Conservation (phyloP, 2,113 vertebrate genomes). For the Chaenogobius annularis region DNA sequence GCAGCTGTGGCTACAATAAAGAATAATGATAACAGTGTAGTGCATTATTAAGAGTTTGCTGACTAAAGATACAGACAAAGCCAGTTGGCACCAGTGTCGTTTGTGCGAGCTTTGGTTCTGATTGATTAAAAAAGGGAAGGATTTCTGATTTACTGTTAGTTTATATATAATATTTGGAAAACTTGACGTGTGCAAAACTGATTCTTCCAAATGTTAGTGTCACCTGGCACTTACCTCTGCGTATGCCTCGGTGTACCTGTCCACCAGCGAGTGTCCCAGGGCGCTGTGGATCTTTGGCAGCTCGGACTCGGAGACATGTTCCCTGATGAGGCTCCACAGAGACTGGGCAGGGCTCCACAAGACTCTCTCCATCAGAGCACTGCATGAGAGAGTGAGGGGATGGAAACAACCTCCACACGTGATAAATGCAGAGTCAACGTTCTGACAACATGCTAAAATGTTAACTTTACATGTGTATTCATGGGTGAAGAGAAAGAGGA, state of each 20-base stretch:
- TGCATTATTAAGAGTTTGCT: no score
- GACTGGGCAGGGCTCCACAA: constrained; percentile 55
- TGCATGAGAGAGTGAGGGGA: constrained; percentile 31
- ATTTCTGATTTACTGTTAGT: no score
- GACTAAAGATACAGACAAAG: no score
- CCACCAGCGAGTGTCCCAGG: constrained; percentile 77
- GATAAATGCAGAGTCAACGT: background rate
- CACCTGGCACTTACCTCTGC: constrained; percentile 80
- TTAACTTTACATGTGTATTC: background rate
- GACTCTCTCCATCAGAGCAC: constrained; percentile 46
- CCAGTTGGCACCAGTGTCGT: no score
- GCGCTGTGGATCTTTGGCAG: constrained; percentile 74
- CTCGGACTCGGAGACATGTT: constrained; percentile 73
- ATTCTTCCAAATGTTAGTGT: background rate
- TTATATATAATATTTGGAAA: no score
- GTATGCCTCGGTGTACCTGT: constrained; percentile 79
- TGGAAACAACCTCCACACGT: background rate
- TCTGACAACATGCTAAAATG: background rate
- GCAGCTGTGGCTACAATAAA: no score
- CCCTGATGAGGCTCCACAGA: constrained; percentile 81
- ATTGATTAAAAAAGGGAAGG: no score
- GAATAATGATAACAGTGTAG: no score
- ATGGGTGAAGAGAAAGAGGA: background rate
- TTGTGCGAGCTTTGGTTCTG: no score
- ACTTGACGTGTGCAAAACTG: no score